phyloP scores from a whole-genome alignment of 2,888 invertebrate genomes.

The Chymomyza fuscimana region DNA sequence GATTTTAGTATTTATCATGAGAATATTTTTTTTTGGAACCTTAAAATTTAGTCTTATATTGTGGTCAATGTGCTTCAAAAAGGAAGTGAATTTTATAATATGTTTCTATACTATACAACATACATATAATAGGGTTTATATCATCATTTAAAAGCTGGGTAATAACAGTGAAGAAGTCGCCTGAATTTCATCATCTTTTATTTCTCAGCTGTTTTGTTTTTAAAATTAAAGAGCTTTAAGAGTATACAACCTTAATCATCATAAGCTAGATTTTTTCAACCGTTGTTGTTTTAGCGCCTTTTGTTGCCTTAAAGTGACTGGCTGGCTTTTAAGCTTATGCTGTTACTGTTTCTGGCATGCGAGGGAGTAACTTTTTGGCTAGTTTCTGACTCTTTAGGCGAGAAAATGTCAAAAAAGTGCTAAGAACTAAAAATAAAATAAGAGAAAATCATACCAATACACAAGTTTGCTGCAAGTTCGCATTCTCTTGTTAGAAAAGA shows the following conservation, averaged over 20 bases:
- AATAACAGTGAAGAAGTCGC: no score
- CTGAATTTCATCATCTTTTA: background rate
- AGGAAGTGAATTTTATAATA: no score
- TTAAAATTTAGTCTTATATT: no score
- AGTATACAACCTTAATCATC: background rate
- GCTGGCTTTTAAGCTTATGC: background rate
- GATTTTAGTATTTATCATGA: no score
- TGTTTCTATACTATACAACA: no score
- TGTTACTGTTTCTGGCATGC: background rate
- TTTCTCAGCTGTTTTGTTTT: background rate
- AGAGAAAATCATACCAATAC: background rate
- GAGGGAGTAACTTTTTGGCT: conserved; percentile 48
- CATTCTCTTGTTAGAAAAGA: background rate
- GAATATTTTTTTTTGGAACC: no score
- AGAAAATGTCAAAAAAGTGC: conserved; percentile 48
- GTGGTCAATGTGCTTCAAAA: no score
- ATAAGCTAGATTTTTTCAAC: no score
- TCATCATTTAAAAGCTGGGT: no score
- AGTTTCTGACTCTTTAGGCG: conserved; percentile 37
- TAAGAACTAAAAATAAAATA: conserved; percentile 8
- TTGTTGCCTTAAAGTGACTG: background rate
- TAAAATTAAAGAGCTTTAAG: background rate
- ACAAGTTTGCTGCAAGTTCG: background rate
- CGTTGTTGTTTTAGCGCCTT: background rate
- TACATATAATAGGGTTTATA: no score